Base-by-base conservation (phyloP, 2,888 invertebrate genomes). In the Rhingia rostrata region DNA sequence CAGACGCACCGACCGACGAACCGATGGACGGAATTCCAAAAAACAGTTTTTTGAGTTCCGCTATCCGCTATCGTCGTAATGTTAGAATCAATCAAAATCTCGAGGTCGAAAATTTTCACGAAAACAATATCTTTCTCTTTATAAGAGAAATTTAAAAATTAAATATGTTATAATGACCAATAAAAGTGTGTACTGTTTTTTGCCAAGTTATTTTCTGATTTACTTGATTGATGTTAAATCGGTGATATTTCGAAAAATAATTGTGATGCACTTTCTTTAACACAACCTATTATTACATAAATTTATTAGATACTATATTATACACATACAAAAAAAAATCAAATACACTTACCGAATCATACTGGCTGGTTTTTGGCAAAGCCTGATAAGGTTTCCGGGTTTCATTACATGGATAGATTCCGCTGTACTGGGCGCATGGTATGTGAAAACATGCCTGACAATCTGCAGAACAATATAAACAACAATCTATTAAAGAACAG, bases 371-470 rank as follows among this genome's bases (percentile, higher is more conserved):
- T 54, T 67, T 80, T 9, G 85, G 78, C 9, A 41, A 10, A 14
- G 45, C 54, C 7, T 73, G 60, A 22, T 66, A 80, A 3, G 83
- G 32, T n/a, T 72, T 84, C 6, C 64, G 61, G 35, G 63, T 74
- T 14, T 77, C 84, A 45, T 69, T 75, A 45, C 87, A 88, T n/a
- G 56, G 74, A 53, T 86, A 74, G 22, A 73, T 22, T 33, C 74
- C 69, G 53, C 83, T 83, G 66, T 70, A 87, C 56, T 81, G 63
- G 37, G 87, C 83, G 43, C 88, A 88, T 3, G 86, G 79, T 45
- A 86, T 47, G 70, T 88, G 88, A 80, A 86, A 88, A 63, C 86
- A 87, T 14, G 86, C 60, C 53, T 86, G 80, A 70, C 88, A 88
- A 87, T 87, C 87, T 87, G 84, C 53, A 64, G 67, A 75, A 73